Conservation (phyloP, 2,113 vertebrate species). For the Elgaria multicarinata region DNA sequence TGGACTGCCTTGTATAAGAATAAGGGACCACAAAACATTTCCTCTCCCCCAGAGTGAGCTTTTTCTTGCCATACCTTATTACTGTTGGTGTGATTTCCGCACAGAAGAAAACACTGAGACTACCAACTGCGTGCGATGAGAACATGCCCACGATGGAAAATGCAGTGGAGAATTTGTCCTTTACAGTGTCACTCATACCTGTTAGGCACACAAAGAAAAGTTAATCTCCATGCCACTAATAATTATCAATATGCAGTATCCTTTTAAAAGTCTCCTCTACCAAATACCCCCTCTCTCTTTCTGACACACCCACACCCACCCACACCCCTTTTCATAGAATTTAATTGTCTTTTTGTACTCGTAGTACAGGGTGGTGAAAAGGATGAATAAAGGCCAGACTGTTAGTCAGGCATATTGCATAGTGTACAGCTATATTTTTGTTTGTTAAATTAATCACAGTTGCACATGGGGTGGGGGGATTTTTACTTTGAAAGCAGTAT, state of each 20-base stretch:
- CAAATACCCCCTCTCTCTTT: not conserved
- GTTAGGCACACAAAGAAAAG: not conserved
- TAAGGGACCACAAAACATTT: not conserved
- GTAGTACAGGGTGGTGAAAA: not conserved
- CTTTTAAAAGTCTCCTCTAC: not conserved
- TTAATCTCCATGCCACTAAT: not conserved
- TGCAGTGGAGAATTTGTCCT: slow-evolving; percentile 92
- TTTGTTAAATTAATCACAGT: not conserved
- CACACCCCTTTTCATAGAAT: not conserved
- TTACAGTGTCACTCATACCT: slow-evolving; percentile 93
- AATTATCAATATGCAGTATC: not conserved
- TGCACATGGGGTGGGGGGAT: no score
- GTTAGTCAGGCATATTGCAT: not conserved
- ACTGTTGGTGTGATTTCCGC: slow-evolving; percentile 97
- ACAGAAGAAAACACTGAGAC: slow-evolving; percentile 97
- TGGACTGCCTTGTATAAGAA: not conserved
- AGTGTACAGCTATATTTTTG: not conserved
- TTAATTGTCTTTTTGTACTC: not conserved
- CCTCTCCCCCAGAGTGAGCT: not conserved
- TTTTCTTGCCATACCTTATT: slow-evolving; percentile 85
- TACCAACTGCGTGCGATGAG: slow-evolving; percentile 94
- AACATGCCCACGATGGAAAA: slow-evolving; percentile 99
- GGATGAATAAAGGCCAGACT: not conserved
- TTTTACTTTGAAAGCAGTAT: not conserved
- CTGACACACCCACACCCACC: no score